Evolutionary conservation across 2,888 invertebrate species (phyloP).

Genomic region (Pollenia amentaria): DNA sequence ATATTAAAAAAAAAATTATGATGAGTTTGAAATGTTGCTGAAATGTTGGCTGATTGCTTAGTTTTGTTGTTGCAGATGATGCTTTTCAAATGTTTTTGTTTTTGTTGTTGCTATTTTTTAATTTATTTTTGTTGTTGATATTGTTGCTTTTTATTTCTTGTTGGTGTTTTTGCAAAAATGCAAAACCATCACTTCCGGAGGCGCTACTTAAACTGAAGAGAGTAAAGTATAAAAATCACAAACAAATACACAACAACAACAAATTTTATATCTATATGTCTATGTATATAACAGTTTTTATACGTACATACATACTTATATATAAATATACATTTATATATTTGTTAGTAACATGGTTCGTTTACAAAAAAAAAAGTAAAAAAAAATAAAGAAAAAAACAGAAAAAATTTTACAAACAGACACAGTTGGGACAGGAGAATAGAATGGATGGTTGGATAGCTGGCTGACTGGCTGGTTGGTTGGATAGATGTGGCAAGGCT

Average conservation of each 20-base stretch:
- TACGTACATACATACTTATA: background rate
- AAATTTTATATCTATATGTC: constrained; percentile 21
- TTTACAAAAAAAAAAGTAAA: constrained; percentile 41
- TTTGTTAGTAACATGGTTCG: constrained; percentile 62
- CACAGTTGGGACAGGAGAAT: constrained; percentile 60
- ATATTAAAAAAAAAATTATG: background rate
- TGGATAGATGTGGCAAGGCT: background rate
- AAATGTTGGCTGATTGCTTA: background rate
- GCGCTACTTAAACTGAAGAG: constrained; percentile 84
- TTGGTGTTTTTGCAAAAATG: constrained; percentile 64
- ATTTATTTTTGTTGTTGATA: constrained; percentile 14
- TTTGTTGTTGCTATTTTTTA: constrained; percentile 12
- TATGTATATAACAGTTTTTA: background rate
- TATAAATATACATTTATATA: constrained; percentile 38
- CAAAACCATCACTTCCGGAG: constrained; percentile 85
- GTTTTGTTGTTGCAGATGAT: background rate
- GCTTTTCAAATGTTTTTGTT: background rate
- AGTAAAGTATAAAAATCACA: constrained; percentile 67
- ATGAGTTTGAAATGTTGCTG: background rate
- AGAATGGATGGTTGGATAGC: constrained; percentile 49
- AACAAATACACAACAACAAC: constrained; percentile 54
- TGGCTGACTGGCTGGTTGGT: constrained; percentile 37
- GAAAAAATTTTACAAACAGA: constrained; percentile 46
- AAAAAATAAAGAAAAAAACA: constrained; percentile 37
- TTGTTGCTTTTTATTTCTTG: constrained; percentile 48